Conservation (phyloP, 2,797 vertebrate genomes). For the Gadopsis marmoratus region DNA sequence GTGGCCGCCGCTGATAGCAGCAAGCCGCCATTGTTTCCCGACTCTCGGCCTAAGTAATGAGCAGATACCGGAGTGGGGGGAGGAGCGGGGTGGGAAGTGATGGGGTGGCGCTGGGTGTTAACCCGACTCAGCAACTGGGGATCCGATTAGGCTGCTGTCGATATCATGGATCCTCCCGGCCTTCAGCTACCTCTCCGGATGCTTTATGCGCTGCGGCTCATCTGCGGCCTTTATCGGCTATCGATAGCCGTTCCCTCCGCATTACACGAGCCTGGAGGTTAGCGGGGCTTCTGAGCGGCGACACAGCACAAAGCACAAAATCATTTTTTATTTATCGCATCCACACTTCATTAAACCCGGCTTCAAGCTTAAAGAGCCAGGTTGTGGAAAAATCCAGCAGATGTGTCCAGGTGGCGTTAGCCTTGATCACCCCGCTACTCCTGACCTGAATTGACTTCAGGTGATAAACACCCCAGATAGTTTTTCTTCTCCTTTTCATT, state of each 20-base stretch:
- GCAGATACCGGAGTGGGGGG: slow-evolving; percentile 27
- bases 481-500: not conserved
- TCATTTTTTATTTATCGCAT: too few species aligned
- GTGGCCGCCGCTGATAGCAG: slow-evolving; percentile 49
- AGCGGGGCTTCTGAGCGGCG: slow-evolving; percentile 8
- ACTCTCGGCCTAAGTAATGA: slow-evolving; percentile 66
- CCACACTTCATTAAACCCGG: not conserved
- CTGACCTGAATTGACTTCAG: not conserved
- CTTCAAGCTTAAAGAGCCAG: not conserved
- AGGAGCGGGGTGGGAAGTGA: not conserved
- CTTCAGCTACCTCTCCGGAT: slow-evolving; percentile 27
- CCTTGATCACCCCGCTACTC: not conserved
- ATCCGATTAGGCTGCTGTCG: slow-evolving; percentile 56
- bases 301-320: not conserved
- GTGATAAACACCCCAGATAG: not conserved
- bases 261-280: slow-evolving; percentile 5
- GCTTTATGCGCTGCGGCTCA: slow-evolving; percentile 48
- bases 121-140: slow-evolving; percentile 57
- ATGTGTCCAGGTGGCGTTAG: not conserved
- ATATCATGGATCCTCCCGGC: slow-evolving; percentile 34
- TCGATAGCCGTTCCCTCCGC: slow-evolving; percentile 13
- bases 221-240: slow-evolving; percentile 28
- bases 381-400: not conserved
- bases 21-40: slow-evolving; percentile 54
- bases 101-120: slow-evolving; percentile 23